A percentile compares a stretch with the other conserved stretches of the same genome.
phyloP scores from a whole-genome alignment of 2,113 vertebrate species.

The Plotosus lineatus region DNA sequence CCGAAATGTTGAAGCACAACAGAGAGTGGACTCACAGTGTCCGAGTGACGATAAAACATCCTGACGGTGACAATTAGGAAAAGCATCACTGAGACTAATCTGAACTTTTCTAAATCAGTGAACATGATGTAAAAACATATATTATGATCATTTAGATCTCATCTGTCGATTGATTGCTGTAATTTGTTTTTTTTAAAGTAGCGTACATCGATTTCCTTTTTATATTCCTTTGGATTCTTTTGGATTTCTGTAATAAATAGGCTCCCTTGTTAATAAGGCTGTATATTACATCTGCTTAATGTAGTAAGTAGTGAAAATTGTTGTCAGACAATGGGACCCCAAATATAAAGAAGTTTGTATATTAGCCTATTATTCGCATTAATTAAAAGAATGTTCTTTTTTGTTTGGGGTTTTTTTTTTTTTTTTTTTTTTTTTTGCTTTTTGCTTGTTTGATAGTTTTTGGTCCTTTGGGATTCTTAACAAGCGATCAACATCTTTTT shows the following conservation, averaged over 20 bases:
- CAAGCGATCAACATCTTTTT: conserved; percentile 55
- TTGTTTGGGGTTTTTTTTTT: conserved; percentile 51
- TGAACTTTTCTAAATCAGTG: conserved; percentile 1
- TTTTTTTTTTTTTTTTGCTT: conserved; percentile 10
- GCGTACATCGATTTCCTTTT: conserved; percentile 60
- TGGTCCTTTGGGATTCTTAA: conserved; percentile 58
- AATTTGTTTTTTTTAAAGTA: conserved; percentile 62
- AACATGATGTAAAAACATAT: conserved; percentile 39
- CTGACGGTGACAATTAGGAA: conserved; percentile 50
- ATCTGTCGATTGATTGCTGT: conserved; percentile 38
- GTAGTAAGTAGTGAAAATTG: conserved; percentile 78
- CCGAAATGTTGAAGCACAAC: conserved; percentile 86
- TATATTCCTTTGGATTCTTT: conserved; percentile 61
- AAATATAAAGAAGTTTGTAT: conserved; percentile 76
- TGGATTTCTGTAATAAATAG: conserved; percentile 54
- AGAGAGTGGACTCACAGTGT: conserved; percentile 24
- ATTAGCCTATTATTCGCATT: conserved; percentile 72
- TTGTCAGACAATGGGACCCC: conserved; percentile 73
- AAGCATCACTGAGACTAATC: conserved; percentile 9
- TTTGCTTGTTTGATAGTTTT: conserved; percentile 23
- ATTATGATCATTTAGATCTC: conserved; percentile 25
- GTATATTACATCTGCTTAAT: conserved; percentile 80
- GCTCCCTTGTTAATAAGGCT: conserved; percentile 68
- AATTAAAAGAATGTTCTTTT: conserved; percentile 40
- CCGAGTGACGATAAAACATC: conserved; percentile 81